Evolutionary conservation across 2,113 vertebrate genomes (phyloP), one percentile per base, ranked within the genome.

Genomic region (Channa argus): DNA sequence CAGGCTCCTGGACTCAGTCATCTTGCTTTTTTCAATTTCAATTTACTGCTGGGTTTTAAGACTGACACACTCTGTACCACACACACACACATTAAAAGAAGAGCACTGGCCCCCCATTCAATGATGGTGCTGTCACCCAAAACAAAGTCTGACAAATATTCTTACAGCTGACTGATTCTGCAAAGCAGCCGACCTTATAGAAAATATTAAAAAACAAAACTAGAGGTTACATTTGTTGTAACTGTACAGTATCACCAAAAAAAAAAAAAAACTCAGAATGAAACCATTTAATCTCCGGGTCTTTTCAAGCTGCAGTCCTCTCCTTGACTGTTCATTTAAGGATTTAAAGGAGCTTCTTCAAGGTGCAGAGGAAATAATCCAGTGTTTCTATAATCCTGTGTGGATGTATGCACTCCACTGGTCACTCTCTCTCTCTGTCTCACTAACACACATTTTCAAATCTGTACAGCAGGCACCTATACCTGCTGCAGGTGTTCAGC

Each of bases 301-400:
- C 14, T 51, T 69, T 67, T 51, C 37, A 58, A 84, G 69, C 73
- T 34, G 60, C 84, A 74, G 79, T 87, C 86, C 79, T 84, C 73
- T 91, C 75, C 79, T 85, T 82, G 75, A 82, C 78, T 88, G 39
- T 63, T 74, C 83, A 65, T 85, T 84, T 74, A 52, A 44, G 81
- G 87, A 85, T 87, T 89, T 83, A 73, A 74, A 85, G 41, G 52
- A 65, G 66, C 54, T 87, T 78, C 81, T 80, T 72, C 52, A 63
- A 81, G 51, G 44, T 46, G 5, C 5, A 0, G 33, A 70, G 67
- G 55, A 79, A 77, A 84, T 89, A 87, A 88, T 88, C 87, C 86
- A 84, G 64, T 79, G 71, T 85, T 90, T 85, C 79, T 34, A 58
- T 89, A 88, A 91, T 90, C 87, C 84, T 80, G 63, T 24, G 33